These are phyloP conservation scores for rat (Rattus norvegicus) DNA, from an alignment of 2,113 vertebrate species.

Conservation along the genomic window GRCr8 NC_086036.1:9732001-9732500, in stretches of 20 bases:
- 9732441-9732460: too few species aligned
- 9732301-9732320: neutral
- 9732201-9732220: neutral
- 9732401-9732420: too few species aligned
- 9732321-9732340: neutral
- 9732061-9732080: neutral
- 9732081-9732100: neutral
- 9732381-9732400: too few species aligned
- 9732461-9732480: too few species aligned
- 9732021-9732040: neutral
- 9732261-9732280: neutral
- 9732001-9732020: neutral
- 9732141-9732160: neutral
- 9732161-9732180: neutral
- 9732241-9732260: neutral
- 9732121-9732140: neutral
- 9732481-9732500: too few species aligned
- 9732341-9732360: too few species aligned
- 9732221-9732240: neutral
- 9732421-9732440: too few species aligned
- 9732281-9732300: neutral
- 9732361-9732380: fast-evolving
- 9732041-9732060: neutral
- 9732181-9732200: neutral
- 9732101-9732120: neutral